Conservation (phyloP, 2,888 invertebrate genomes). For the Lampropteryx suffumata region DNA sequence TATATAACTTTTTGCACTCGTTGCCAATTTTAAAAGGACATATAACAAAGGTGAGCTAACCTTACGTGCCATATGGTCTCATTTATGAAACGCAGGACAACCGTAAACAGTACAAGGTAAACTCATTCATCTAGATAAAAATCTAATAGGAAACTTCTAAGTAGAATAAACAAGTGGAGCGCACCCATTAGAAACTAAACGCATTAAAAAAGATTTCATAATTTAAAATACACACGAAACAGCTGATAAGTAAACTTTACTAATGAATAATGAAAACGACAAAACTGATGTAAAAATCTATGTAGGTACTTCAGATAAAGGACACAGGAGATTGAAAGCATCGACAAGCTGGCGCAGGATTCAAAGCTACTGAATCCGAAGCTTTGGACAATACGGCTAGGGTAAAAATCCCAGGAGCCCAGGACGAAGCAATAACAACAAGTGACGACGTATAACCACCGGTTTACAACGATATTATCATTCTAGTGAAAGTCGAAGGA, state of each 20-base stretch:
- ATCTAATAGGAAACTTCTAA: constrained; percentile 48
- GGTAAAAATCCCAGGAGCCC: constrained; percentile 17
- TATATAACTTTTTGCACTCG: background rate
- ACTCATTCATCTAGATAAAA: constrained; percentile 41
- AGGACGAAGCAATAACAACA: background rate
- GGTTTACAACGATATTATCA: constrained; percentile 54
- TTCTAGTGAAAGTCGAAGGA: constrained; percentile 77
- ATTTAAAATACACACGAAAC: background rate
- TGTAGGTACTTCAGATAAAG: background rate
- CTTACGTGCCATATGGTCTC: constrained; percentile 30
- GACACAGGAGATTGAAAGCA: background rate
- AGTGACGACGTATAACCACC: constrained; percentile 31
- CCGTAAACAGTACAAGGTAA: constrained; percentile 43
- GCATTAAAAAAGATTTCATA: background rate
- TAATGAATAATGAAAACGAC: background rate
- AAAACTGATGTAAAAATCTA: background rate
- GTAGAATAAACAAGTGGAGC: constrained; percentile 40
- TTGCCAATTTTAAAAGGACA: constrained; percentile 17
- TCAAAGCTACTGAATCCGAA: constrained; percentile 22
- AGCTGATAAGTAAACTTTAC: background rate
- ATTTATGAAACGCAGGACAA: constrained; percentile 25
- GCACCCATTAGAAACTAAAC: constrained; percentile 28
- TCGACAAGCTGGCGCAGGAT: constrained; percentile 9
- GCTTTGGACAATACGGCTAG: constrained; percentile 21
- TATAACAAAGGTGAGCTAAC: constrained; percentile 15